phyloP scores from a whole-genome alignment of 2,888 invertebrate species.

The Archaeoteleia sp. region DNA sequence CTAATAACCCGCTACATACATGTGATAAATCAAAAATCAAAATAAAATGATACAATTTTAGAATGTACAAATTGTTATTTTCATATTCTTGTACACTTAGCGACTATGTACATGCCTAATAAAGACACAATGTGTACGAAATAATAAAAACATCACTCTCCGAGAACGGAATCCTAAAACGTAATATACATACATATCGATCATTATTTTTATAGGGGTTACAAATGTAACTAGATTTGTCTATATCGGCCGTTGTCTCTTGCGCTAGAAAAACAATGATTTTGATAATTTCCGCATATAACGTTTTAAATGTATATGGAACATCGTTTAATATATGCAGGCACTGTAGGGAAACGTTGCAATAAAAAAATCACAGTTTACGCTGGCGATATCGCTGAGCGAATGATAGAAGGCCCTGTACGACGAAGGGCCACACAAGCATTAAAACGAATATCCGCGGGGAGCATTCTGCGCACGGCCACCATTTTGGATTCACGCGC shows the following conservation, averaged over 20 bases:
- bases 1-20: too few species aligned
- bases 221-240: slow-evolving; percentile 31
- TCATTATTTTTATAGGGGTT: too few species aligned
- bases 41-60: too few species aligned
- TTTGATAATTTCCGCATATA: slow-evolving; percentile 10
- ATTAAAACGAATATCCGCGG: slow-evolving; percentile 77
- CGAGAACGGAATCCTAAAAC: slow-evolving; percentile 37
- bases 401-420: slow-evolving; percentile 66
- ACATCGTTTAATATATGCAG: slow-evolving; percentile 41
- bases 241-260: slow-evolving; percentile 6
- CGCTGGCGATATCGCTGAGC: slow-evolving; percentile 68
- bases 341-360: slow-evolving; percentile 42
- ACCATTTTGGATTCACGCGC: slow-evolving; percentile 63
- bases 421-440: slow-evolving; percentile 82
- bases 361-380: slow-evolving; percentile 57
- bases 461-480: slow-evolving; percentile 68
- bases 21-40: too few species aligned
- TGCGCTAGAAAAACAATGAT: too few species aligned
- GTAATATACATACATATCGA: slow-evolving; percentile 24
- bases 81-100: too few species aligned
- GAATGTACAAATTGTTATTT: slow-evolving; percentile 25
- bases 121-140: too few species aligned
- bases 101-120: slow-evolving; percentile 37
- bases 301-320: slow-evolving; percentile 25
- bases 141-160: slow-evolving; percentile 35